A percentile compares a stretch with the other conserved stretches of the same genome.
phyloP scores from a whole-genome alignment of 2,113 vertebrate genomes.

The Embiotoca jacksoni region DNA sequence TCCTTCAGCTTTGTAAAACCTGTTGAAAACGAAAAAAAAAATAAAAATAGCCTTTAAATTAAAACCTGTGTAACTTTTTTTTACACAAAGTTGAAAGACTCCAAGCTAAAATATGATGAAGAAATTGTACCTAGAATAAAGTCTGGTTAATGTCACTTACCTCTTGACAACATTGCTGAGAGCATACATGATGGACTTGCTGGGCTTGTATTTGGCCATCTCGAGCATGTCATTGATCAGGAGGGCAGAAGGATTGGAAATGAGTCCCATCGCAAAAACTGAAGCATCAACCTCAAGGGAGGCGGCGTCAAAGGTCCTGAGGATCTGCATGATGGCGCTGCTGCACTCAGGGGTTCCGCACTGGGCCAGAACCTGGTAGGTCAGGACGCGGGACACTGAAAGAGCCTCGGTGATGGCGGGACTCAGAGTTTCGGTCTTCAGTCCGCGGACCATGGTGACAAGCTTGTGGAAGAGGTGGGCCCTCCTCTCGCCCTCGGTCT shows the following conservation, averaged over 20 bases:
- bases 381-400: conserved; percentile 83
- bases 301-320: conserved; percentile 81
- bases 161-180: conserved; percentile 90
- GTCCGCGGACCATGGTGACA: conserved; percentile 88
- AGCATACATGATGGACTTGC: conserved; percentile 90
- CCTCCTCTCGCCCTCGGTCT: conserved; percentile 86
- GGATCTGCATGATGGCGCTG: conserved; percentile 87
- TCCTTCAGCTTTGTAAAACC: conserved; percentile 84
- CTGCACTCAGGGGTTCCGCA: conserved; percentile 94
- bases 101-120: background rate
- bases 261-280: conserved; percentile 89
- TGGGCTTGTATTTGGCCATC: conserved; percentile 88
- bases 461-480: conserved; percentile 88
- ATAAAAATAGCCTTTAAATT: background rate
- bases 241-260: conserved; percentile 88
- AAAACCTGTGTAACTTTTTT: background rate
- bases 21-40: conserved; percentile 51
- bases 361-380: conserved; percentile 91
- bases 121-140: background rate
- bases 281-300: conserved; percentile 85
- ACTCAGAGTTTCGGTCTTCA: conserved; percentile 83
- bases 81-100: background rate
- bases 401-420: conserved; percentile 71
- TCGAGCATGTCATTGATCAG: conserved; percentile 89
- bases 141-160: conserved; percentile 79